Evolutionary conservation across 1,140 invertebrate genomes (phyloP), one percentile per base, ranked within the genome.

Genomic region (Ladona fulva): DNA sequence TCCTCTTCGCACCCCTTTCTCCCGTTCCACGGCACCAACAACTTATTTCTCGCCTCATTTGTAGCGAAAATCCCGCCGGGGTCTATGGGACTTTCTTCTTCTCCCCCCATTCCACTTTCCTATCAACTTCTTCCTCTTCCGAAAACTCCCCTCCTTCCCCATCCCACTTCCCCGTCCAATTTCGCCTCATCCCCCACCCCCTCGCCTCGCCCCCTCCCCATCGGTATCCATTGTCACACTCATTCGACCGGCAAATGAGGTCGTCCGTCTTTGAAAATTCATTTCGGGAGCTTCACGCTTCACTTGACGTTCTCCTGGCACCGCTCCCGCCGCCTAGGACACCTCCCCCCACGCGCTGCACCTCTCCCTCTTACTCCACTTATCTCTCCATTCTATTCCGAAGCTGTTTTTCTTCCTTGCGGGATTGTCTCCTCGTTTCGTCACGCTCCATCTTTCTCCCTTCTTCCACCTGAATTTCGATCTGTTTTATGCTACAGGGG

Each of bases 231-330:
- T 76, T 66, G 52, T 66, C 52, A 66, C 52, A 66, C 52, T 12
- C 52, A 22, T 22, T 66, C 52, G 52, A 66, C 52, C 52, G 52
- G 3, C 52, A 66, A 66, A 66, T 66, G 52, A 66, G 52, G 52
- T 66, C 52, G 52, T 66, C 3, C 52, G 25, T 76, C 25, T 76
- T 42, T 76, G 25, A 22, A 29, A 25, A 37, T 42, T 76, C 75
- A 37, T 42, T 76, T 76, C 75, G 52, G 52, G 52, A 66, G 52
- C 19, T 42, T 76, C 42, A 37, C 42, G 25, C 42, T 42, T 42
- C 42, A 22, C 42, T 22, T 76, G 25, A n/a, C 37, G 7, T 19
- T 76, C 42, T 76, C 8, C n/a, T 29, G 22, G 16, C 22, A 76
- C 29, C 7, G 8, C 0, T 8, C 29, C 19, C 10, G 10, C 10